Conservation (phyloP, 1,140 invertebrate genomes). For the Bombus superbus region DNA sequence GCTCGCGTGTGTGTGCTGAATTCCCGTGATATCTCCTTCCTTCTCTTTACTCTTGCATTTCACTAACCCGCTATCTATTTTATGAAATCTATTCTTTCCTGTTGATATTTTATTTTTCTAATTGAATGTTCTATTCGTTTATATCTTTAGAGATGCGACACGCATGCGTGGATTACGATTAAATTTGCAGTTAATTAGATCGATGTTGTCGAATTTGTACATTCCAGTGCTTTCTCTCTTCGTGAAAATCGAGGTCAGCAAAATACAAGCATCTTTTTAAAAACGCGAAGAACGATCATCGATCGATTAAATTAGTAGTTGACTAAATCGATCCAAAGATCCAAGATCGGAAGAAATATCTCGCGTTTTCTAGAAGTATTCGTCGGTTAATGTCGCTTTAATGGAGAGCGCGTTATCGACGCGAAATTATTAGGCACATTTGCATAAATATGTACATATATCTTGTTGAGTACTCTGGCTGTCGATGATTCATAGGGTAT, state of each 20-base stretch:
- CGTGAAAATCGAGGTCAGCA: not conserved
- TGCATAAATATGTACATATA: constrained; percentile 19
- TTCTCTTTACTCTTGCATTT: constrained; percentile 21
- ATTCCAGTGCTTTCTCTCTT: not conserved
- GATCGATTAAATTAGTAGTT: not conserved
- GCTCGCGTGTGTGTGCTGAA: constrained; percentile 18
- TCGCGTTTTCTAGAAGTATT: not conserved
- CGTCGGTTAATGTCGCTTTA: constrained; percentile 10
- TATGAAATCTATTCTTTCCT: not conserved
- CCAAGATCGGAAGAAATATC: not conserved
- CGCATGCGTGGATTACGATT: not conserved
- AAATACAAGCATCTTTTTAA: no score
- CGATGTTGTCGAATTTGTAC: no score
- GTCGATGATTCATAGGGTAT: not conserved
- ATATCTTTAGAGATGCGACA: not conserved
- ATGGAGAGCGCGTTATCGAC: not conserved
- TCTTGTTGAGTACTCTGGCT: not conserved
- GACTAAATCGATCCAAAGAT: not conserved
- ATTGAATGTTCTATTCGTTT: no score
- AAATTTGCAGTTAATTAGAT: not conserved
- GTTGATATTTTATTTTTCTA: not conserved
- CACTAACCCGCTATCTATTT: not conserved
- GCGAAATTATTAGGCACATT: constrained; percentile 9
- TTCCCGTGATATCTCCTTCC: constrained; percentile 38
- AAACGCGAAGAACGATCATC: no score